phyloP scores from a whole-genome alignment of 2,797 vertebrate species.

The Tragopan temminckii region DNA sequence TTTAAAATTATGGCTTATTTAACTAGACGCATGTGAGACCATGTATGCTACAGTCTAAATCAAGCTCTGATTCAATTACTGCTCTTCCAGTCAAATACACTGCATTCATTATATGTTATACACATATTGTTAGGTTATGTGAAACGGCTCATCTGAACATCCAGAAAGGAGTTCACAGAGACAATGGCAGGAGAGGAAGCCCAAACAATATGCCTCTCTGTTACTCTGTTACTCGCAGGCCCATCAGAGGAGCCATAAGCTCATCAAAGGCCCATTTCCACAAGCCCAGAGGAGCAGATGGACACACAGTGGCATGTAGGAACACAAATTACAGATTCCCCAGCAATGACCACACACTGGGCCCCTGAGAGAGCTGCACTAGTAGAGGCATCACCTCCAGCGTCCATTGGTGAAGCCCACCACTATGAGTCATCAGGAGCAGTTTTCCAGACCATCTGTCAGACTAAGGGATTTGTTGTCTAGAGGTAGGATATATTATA shows the following conservation, averaged over 20 bases:
- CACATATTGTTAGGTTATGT: not conserved
- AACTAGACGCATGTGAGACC: not conserved
- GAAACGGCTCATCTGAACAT: not conserved
- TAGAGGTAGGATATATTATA: fast-evolving
- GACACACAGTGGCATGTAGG: not conserved
- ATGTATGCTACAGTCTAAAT: not conserved
- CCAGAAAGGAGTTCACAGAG: not conserved
- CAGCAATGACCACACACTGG: not conserved
- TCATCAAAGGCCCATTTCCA: not conserved
- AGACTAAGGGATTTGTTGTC: fast-evolving
- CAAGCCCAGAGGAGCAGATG: not conserved
- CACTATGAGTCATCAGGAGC: not conserved
- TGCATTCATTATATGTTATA: not conserved
- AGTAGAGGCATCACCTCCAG: not conserved
- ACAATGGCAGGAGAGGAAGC: fast-evolving
- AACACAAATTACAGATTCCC: not conserved
- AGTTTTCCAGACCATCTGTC: not conserved
- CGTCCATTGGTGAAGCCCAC: not conserved
- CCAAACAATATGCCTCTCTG: not conserved
- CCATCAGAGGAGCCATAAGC: not conserved
- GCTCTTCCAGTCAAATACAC: not conserved
- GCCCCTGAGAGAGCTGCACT: not conserved
- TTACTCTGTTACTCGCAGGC: not conserved
- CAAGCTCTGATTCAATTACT: not conserved
- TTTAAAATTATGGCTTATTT: not conserved